A percentile compares a stretch with the other conserved stretches of the same genome.
Evolutionary conservation across 2,888 invertebrate genomes (phyloP).

Genomic region (Pyrochroa serraticornis): DNA sequence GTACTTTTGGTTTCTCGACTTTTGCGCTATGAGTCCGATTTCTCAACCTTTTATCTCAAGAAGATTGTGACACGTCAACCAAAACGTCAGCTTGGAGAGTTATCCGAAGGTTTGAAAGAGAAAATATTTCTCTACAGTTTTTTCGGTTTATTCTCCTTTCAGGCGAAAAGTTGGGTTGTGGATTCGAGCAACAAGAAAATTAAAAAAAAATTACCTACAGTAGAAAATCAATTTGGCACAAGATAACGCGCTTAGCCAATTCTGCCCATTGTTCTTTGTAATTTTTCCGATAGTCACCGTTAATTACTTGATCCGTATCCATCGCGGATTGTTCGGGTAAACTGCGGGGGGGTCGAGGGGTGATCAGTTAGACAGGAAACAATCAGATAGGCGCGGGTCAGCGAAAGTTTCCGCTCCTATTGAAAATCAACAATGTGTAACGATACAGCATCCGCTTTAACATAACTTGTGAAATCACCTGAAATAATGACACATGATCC

Average conservation of each 20-base stretch:
- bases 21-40: too few species aligned
- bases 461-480: conserved; percentile 43
- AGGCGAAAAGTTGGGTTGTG: too few species aligned
- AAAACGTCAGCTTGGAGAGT: too few species aligned
- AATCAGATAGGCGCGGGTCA: conserved; percentile 55
- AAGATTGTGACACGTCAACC: too few species aligned
- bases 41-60: too few species aligned
- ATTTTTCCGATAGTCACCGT: not conserved
- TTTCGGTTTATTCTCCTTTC: too few species aligned
- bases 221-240: not conserved
- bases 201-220: too few species aligned
- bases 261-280: not conserved
- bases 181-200: too few species aligned
- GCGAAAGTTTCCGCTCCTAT: conserved; percentile 58
- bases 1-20: too few species aligned
- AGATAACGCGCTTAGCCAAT: not conserved
- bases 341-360: conserved; percentile 9
- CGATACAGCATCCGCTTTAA: conserved; percentile 55
- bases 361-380: conserved; percentile 49
- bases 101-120: too few species aligned
- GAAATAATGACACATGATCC: conserved; percentile 35
- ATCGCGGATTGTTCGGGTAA: not conserved
- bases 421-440: conserved; percentile 57
- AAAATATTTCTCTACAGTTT: too few species aligned
- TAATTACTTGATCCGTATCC: not conserved